Conservation (phyloP, 2,113 vertebrate species). For the Halichoerus grypus region DNA sequence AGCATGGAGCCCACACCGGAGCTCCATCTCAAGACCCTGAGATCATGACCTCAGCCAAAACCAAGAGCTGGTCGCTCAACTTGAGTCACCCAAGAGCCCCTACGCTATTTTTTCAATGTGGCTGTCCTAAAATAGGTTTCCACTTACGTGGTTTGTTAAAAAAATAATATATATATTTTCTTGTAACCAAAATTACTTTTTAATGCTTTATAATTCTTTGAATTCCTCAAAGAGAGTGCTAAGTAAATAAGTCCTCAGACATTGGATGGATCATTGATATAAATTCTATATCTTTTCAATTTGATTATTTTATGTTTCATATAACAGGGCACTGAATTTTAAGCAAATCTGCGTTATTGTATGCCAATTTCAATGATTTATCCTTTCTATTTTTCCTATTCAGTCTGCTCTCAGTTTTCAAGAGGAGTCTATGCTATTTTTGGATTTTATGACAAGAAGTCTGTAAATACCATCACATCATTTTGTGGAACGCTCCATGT, state of each 20-base stretch:
- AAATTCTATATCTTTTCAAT: background rate
- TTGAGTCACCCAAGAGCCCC: background rate
- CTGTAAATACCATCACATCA: slow-evolving; percentile 99
- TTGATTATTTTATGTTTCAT: background rate
- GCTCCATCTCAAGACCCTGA: background rate
- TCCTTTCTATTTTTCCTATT: slow-evolving; percentile 63
- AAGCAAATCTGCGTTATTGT: background rate
- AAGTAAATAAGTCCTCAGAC: background rate
- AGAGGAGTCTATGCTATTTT: slow-evolving; percentile 99
- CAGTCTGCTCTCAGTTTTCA: slow-evolving; percentile 99
- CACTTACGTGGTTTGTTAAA: background rate
- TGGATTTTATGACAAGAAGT: slow-evolving; percentile 99
- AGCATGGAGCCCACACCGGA: background rate
- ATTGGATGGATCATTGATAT: background rate
- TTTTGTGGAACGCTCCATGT: slow-evolving; percentile 99
- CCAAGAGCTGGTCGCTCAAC: background rate
- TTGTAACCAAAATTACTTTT: background rate
- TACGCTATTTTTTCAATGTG: background rate
- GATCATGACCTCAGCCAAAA: background rate
- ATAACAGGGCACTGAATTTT: background rate
- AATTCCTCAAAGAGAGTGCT: background rate
- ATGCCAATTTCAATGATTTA: background rate
- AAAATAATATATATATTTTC: background rate
- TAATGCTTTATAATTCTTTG: background rate
- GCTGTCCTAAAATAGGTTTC: slow-evolving; percentile 14